Percentiles rank a stretch among this genome's conserved stretches.
These are phyloP conservation scores for Zygogramma bicolorata DNA, from an alignment of 2,888 invertebrate genomes.

Conservation along the genomic window DNA sequence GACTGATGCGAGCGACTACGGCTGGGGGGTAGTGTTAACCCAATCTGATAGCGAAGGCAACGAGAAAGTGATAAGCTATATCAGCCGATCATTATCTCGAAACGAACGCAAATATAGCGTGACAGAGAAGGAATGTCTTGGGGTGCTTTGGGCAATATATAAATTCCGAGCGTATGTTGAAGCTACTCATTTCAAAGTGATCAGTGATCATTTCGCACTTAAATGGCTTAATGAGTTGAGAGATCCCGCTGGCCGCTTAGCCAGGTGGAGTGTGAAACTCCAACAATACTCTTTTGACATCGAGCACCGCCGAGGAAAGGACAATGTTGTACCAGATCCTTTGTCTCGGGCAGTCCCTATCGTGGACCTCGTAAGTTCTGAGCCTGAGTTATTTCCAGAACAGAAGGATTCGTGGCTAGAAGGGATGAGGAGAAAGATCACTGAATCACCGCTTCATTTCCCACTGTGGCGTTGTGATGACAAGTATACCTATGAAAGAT, in stretches of 20 bases:
- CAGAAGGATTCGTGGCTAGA: slow-evolving; percentile 12
- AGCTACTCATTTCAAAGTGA: slow-evolving; percentile 37
- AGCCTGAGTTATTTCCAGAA: neutral
- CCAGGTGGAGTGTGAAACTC: slow-evolving; percentile 12
- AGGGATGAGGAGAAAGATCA: neutral
- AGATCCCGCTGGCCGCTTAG: slow-evolving; percentile 22
- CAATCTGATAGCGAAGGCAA: slow-evolving; percentile 21
- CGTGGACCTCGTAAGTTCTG: neutral
- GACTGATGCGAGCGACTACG: slow-evolving; percentile 28
- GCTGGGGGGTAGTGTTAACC: slow-evolving; percentile 27
- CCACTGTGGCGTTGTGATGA: neutral
- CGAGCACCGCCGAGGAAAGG: neutral
- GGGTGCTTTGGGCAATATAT: slow-evolving; percentile 34
- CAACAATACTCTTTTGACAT: slow-evolving; percentile 14
- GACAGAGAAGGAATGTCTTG: slow-evolving; percentile 34
- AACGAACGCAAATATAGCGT: slow-evolving; percentile 27
- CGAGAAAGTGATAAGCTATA: slow-evolving; percentile 24
- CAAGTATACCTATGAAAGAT: neutral
- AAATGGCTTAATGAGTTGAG: slow-evolving; percentile 17
- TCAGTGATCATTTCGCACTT: slow-evolving; percentile 26
- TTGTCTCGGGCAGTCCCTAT: neutral
- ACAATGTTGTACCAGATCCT: slow-evolving; percentile 5
- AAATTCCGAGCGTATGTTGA: slow-evolving; percentile 34
- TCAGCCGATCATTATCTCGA: slow-evolving; percentile 4
- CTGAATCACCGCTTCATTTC: neutral